Base-by-base conservation (phyloP, 2,888 invertebrate species). In the Apocheima hispidaria region DNA sequence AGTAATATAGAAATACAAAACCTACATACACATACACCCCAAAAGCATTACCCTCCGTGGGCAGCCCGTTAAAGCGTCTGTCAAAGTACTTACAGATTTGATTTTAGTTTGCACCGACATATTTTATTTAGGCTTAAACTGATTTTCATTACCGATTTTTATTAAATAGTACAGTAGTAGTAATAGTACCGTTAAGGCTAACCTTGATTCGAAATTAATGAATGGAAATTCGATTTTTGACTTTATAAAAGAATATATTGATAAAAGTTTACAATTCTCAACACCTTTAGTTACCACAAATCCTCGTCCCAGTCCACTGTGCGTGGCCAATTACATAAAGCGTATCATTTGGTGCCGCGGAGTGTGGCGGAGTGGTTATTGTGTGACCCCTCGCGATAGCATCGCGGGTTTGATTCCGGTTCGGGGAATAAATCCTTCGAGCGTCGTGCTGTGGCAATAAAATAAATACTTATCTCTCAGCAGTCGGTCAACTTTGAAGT, bases 311-410 rank as follows among this genome's bases (percentile, higher is more conserved):
- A 20, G 6, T 62, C 65, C 82, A 77, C 77, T 58, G 82, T 83
- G 83, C 74, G 71, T 73, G 75, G 79, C 79, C 84, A 86, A 86
- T 87, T 84, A 87, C 84, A 86, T 77, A 83, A 84, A 83, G 84
- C 83, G 81, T 86, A 86, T 83, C 82, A 83, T 86, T 84, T 81
- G 81, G 77, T 81, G 82, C 78, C 72, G 78, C 79, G 77, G 81
- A 84, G 84, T 86, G 87, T 85, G 38, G 50, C 51, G 28, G 28
- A 51, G 51, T 51, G 40, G 51, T 38, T 86, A 86, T 85, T 86
- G 83, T 84, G 81, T 81, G 86, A 87, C 87, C 86, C 80, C 82
- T 77, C 65, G 70, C 75, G 87, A 86, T 86, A 81, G 70, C 69
- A 86, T 84, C 86, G 49, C 50, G 21, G 44, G 44, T 55, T 60